phyloP scores from a whole-genome alignment of 2,888 invertebrate genomes.

The Corbicula japonica region DNA sequence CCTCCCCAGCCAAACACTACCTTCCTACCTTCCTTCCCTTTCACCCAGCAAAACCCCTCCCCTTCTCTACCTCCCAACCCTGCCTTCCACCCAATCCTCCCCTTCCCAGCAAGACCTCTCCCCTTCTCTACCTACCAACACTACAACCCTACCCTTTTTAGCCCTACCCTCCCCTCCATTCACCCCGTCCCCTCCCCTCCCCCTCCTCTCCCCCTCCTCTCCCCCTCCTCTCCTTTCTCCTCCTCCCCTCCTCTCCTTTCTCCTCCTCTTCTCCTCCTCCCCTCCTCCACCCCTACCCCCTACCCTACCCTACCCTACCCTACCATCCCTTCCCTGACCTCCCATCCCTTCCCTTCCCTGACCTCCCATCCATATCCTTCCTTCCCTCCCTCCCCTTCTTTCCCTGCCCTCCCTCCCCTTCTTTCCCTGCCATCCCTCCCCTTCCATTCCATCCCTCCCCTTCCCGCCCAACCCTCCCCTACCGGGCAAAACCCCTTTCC shows the following conservation, averaged over 20 bases:
- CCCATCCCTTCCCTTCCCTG: too few relatives aligned
- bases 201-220: background rate
- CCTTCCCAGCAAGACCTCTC: background rate
- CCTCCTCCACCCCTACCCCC: too few relatives aligned
- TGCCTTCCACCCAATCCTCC: background rate
- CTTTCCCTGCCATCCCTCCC: background rate
- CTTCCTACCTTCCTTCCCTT: background rate
- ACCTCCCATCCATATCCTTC: too few relatives aligned
- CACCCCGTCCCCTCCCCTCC: background rate
- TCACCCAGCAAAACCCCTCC: background rate
- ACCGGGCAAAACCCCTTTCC: background rate
- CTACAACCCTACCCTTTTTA: background rate
- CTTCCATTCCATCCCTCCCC: too few relatives aligned
- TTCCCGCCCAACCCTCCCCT: background rate
- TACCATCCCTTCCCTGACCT: too few relatives aligned
- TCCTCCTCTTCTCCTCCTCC: too few relatives aligned
- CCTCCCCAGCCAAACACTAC: background rate
- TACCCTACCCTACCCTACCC: too few relatives aligned
- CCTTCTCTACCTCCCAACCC: background rate
- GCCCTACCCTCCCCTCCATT: background rate
- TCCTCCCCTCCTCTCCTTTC: too few relatives aligned
- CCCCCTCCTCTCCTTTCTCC: background rate
- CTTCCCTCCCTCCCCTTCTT: too few relatives aligned
- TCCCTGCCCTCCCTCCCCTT: too few relatives aligned
- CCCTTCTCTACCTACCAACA: background rate